Evolutionary conservation across 2,888 invertebrate species (phyloP), one percentile per base, ranked within the genome.

Genomic region (Tenthredo notha): DNA sequence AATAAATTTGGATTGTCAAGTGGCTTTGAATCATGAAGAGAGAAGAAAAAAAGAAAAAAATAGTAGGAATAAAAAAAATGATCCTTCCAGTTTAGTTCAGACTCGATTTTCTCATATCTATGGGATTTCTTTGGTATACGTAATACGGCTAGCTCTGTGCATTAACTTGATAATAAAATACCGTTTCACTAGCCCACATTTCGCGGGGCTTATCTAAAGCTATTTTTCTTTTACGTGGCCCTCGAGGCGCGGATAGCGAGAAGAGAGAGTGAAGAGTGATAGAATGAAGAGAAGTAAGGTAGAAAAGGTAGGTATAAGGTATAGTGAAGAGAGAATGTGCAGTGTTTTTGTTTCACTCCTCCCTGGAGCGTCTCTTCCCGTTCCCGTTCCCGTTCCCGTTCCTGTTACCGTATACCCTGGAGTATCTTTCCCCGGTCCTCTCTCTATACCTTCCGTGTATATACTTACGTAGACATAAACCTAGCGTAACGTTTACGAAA

Each of bases 161-260:
- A 77, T 77, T 77, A 77, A 54, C 54, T 61, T 58, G 74, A 58
- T 84, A 84, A 77, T 77, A 75, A 75, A 84, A 84, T 75, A 77
- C 50, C 75, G 75, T 84, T 77, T 84, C 84, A 84, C 84, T 77
- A 84, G 54, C 84, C 84, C 75, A 75, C 75, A 77, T 84, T 75
- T 84, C 75, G 37, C 37, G 75, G 75, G 21, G 47, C 84, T 84
- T 84, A 84, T 84, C 84, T 84, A 37, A 58, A 75, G 75, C 84
- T 84, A 75, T 77, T 75, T 84, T 77, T 84, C 74, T 84, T 84
- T 84, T 75, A 84, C 75, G 58, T 75, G 33, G 75, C 84, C 84
- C 75, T 77, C 21, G 84, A 75, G 84, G 75, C 75, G 25, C n/a
- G 70, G 84, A 84, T 50, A 75, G 75, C 37, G 21, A 29, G 84